phyloP scores from a whole-genome alignment of 2,113 vertebrate genomes.

The Parus major region DNA sequence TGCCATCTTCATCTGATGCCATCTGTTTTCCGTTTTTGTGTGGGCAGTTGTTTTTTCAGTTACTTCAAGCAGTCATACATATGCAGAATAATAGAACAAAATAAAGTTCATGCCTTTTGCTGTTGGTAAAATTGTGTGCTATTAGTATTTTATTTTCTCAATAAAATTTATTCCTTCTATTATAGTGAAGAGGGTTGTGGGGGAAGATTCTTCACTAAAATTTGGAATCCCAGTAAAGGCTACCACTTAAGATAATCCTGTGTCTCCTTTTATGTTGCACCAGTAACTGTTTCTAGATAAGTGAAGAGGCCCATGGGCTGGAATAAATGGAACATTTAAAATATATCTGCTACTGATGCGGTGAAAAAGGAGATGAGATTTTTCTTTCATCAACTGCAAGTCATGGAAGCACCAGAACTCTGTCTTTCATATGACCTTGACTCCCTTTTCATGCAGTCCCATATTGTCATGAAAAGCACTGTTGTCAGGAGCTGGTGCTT shows the following conservation, averaged over 20 bases:
- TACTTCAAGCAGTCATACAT: not conserved
- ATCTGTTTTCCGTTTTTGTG: slow-evolving; percentile 15
- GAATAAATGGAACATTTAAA: not conserved
- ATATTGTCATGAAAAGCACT: not conserved
- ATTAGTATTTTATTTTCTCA: not conserved
- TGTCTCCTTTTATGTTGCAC: not conserved
- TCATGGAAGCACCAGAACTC: not conserved
- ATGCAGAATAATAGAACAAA: not conserved
- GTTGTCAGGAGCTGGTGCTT: not conserved
- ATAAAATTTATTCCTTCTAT: not conserved
- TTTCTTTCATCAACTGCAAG: not conserved
- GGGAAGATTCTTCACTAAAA: not conserved
- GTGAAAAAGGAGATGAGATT: not conserved
- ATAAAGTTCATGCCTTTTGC: not conserved
- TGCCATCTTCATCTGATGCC: not conserved
- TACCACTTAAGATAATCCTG: not conserved
- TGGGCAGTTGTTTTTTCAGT: slow-evolving; percentile 9
- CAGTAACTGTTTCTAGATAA: not conserved
- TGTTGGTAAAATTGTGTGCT: not conserved
- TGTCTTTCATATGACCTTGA: not conserved
- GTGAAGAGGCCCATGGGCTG: not conserved
- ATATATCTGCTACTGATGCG: not conserved
- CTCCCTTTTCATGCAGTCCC: not conserved
- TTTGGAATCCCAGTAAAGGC: not conserved
- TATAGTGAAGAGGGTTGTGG: not conserved